Evolutionary conservation across 2,888 invertebrate genomes (phyloP), one percentile per base, ranked within the genome.

Genomic region (Aromia moschata): DNA sequence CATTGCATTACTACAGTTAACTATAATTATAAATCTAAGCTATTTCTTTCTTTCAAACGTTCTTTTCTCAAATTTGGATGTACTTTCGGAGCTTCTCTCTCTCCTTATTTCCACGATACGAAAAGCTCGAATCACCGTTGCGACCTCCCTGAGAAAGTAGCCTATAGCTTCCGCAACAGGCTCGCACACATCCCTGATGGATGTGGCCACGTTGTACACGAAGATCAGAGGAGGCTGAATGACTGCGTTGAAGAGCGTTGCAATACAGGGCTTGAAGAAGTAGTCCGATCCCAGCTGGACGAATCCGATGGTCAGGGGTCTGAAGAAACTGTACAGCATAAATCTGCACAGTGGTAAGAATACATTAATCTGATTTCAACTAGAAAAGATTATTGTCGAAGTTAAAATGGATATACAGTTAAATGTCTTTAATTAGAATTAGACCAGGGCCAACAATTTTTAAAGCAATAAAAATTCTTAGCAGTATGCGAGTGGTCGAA

Each of bases 191-290:
- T 87, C 87, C 16, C 87, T 83, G 18, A 86, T 36, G 1, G 88
- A 89, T 1, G 86, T 85, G 16, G 84, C 80, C 30, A 86, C 78
- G 72, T 89, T 89, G 66, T 85, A 87, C 7, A 84, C 67, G 68
- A 89, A 84, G 71, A 89, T 89, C 65, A 91, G 77, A 30, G 85
- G 78, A 11, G 92, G 91, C 72, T 89, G 91, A 62, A 90, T 76
- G 40, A 87, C 70, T 2, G 87, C 88, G 80, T 88, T 88, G 71
- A 87, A 88, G 17, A 84, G 51, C 36, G 87, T 85, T 3, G 87
- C 85, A 56, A 89, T 73, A 44, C 86, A 75, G 7, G 91, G 91
- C 77, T 89, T 90, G 60, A 87, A 77, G 69, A 86, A 83, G 70
- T 88, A 87, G 80, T 92, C 91, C 0, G 90, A 86, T 3, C 83